Evolutionary conservation across 2,797 vertebrate species (phyloP).

Genomic region (Arremon brunneinucha): DNA sequence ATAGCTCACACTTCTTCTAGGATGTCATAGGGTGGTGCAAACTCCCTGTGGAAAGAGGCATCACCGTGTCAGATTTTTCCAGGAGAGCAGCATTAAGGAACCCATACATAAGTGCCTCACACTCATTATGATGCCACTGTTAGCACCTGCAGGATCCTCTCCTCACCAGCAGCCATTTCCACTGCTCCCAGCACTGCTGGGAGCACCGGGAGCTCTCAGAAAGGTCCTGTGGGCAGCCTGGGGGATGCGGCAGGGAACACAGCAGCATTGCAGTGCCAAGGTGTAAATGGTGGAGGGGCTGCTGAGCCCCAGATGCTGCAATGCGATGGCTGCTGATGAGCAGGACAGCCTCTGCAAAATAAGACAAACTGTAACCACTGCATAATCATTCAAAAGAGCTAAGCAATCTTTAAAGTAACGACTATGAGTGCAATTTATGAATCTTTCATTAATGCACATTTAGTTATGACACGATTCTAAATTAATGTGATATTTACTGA

Average conservation of each 20-base stretch:
- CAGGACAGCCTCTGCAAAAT: background rate
- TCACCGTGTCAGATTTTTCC: background rate
- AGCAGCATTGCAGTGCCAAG: background rate
- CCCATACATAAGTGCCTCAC: background rate
- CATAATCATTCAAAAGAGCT: conserved; percentile 9
- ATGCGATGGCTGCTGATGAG: background rate
- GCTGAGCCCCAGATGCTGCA: background rate
- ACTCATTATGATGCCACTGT: background rate
- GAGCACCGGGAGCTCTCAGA: fast-evolving
- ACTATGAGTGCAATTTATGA: conserved; percentile 12
- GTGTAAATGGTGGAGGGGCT: background rate
- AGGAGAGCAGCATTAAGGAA: background rate
- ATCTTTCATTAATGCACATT: conserved; percentile 24
- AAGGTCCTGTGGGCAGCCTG: background rate
- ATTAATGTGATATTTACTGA: conserved; percentile 52
- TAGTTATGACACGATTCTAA: conserved; percentile 39
- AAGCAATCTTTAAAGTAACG: conserved; percentile 47
- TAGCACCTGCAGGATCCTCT: background rate
- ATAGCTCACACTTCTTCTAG: background rate
- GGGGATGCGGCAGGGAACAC: background rate
- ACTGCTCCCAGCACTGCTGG: background rate
- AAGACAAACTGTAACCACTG: background rate
- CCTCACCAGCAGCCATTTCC: background rate
- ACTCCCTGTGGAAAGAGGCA: background rate
- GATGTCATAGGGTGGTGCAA: background rate